Percentiles rank a stretch among this genome's conserved stretches.
Evolutionary conservation across 2,888 invertebrate species (phyloP).

Genomic region (Synergus umbraculus): DNA sequence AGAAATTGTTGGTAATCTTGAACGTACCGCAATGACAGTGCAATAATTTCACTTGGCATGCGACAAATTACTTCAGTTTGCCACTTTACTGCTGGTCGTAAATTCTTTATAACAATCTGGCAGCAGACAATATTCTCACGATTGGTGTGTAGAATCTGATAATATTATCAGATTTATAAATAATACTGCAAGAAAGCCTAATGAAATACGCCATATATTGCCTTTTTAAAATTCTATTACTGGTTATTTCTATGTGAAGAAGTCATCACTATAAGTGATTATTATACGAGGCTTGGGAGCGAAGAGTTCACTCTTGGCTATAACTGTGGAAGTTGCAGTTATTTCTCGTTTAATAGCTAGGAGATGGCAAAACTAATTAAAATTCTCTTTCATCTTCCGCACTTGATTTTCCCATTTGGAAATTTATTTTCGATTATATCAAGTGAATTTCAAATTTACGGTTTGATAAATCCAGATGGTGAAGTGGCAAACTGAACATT

Average conservation of each 20-base stretch:
- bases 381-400: not conserved
- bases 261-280: constrained; percentile 13
- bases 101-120: constrained; percentile 36
- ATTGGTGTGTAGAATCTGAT: constrained; percentile 32
- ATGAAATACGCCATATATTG: constrained; percentile 1
- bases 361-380: constrained; percentile 1
- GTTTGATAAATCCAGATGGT: not conserved
- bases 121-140: constrained; percentile 31
- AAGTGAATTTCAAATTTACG: not conserved
- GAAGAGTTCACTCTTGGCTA: constrained; percentile 3
- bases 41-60: constrained; percentile 12
- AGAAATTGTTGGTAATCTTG: constrained; percentile 13
- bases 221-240: constrained; percentile 21
- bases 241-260: not conserved
- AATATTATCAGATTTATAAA: constrained; percentile 11
- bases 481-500: not conserved
- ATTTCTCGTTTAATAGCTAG: constrained; percentile 25
- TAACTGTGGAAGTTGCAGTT: constrained; percentile 2
- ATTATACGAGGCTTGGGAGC: constrained; percentile 12
- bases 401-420: not conserved
- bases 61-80: constrained; percentile 26
- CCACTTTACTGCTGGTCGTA: constrained; percentile 21
- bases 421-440: not conserved
- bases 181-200: not conserved
- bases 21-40: not conserved